A percentile compares a stretch with the other conserved stretches of the same genome.
Evolutionary conservation across 2,797 vertebrate genomes (phyloP).

Genomic region (Orestias chungarensis): DNA sequence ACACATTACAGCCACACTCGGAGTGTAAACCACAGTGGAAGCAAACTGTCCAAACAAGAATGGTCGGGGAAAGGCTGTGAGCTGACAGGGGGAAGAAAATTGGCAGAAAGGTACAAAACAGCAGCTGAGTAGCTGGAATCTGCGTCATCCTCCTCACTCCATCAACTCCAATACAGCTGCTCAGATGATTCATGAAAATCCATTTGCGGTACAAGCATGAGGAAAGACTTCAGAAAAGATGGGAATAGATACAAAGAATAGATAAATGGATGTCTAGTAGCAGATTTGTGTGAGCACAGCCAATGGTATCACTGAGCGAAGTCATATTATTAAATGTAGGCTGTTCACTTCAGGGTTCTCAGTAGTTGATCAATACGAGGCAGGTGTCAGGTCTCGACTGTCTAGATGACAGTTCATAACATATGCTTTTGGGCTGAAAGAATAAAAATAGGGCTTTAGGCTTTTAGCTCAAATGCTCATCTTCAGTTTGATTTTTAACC

Average conservation of each 20-base stretch:
- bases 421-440: not conserved
- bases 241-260: slow-evolving; percentile 37
- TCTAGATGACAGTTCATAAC: not conserved
- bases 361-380: slow-evolving; percentile 13
- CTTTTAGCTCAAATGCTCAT: not conserved
- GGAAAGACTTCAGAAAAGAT: slow-evolving; percentile 48
- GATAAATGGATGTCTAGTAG: slow-evolving; percentile 32
- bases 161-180: slow-evolving; percentile 65
- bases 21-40: slow-evolving; percentile 1
- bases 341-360: slow-evolving; percentile 21
- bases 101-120: slow-evolving; percentile 55
- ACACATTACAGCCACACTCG: not conserved
- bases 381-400: slow-evolving; percentile 1
- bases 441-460: not conserved
- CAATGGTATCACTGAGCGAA: slow-evolving; percentile 15
- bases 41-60: slow-evolving; percentile 26
- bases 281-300: slow-evolving; percentile 31
- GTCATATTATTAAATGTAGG: slow-evolving; percentile 9
- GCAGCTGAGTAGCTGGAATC: slow-evolving; percentile 57
- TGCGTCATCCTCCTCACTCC: slow-evolving; percentile 58
- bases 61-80: slow-evolving; percentile 19
- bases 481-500: slow-evolving; percentile 1
- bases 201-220: slow-evolving; percentile 64
- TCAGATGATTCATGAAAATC: slow-evolving; percentile 75
- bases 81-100: slow-evolving; percentile 30